Evolutionary conservation across 2,797 vertebrate genomes (phyloP), one percentile per base, ranked within the genome.

Genomic region (Euphonia xanthogaster): DNA sequence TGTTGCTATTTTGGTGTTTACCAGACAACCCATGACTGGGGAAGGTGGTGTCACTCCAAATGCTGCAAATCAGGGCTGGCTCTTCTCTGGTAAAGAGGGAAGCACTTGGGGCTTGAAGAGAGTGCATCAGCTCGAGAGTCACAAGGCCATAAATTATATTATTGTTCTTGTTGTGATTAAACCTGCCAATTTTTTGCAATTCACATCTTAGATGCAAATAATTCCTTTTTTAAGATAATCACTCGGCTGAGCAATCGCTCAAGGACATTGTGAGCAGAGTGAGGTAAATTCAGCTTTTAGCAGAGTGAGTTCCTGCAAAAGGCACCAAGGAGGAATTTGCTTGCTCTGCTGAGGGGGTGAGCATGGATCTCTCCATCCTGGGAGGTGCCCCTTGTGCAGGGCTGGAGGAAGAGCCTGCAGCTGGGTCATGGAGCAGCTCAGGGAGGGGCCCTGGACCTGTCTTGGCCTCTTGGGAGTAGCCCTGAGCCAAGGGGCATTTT

Each of bases 1-100:
- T 80, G 78, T 47, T 94, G 60, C 89, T 95, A 58, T 94, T 96
- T 94, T 71, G 72, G 81, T 83, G 94, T 85, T 93, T 74, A 77
- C 61, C 67, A 92, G 91, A 87, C 91, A 94, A n/a, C 75, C 63
- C 54, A 42, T 94, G 78, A 74, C 81, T 88, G 65, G 72, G 54
- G 87, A 92, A 94, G 75, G 75, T 89, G 76, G 67, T 83, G 35
- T 90, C 89, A 72, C 35, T 79, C 60, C 61, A 45, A 33, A 58
- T 3, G 48, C 77, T 93, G 81, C 78, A 86, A 61, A 80, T 88
- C 82, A 77, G 78, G 53, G 20, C 81, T 86, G 75, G 14, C 75
- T 93, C 74, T 89, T 91, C 48, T 65, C 74, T 67, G 27, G 71
- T 88, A 60, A 6, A 85, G 84, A 86, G 61, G 82, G 76, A 67